These are phyloP conservation scores for Resseliella maxima DNA, from an alignment of 2,888 invertebrate species.

Conservation along the genomic window DNA sequence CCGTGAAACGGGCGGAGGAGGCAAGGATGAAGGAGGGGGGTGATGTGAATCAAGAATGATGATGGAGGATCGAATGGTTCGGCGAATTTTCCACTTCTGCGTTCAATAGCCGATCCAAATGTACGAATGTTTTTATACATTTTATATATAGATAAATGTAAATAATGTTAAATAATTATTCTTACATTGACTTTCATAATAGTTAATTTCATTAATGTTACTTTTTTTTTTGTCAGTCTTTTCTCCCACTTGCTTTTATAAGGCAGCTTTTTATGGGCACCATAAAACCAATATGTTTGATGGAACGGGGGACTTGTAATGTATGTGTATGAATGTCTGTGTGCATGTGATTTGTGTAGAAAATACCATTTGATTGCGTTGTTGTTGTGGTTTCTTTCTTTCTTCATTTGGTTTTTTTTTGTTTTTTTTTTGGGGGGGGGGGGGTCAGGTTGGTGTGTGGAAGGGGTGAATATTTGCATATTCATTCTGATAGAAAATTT, in stretches of 20 bases:
- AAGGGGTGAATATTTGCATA: too few relatives aligned
- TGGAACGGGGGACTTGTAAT: slow-evolving; percentile 16
- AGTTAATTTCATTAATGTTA: slow-evolving; percentile 39
- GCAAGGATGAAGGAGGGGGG: too few relatives aligned
- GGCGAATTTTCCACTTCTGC: not conserved
- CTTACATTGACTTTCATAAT: slow-evolving; percentile 16
- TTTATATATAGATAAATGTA: not conserved
- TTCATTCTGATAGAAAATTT: too few relatives aligned
- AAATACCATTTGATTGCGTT: slow-evolving; percentile 10
- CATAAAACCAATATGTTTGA: slow-evolving; percentile 57
- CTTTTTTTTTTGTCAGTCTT: slow-evolving; percentile 59
- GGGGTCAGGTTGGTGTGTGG: too few relatives aligned
- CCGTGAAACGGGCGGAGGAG: too few relatives aligned
- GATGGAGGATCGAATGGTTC: too few relatives aligned
- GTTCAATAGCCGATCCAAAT: not conserved
- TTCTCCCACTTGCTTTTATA: slow-evolving; percentile 59
- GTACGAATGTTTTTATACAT: slow-evolving; percentile 1
- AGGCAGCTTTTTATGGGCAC: slow-evolving; percentile 59
- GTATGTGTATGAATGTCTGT: slow-evolving; percentile 6
- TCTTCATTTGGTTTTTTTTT: not conserved
- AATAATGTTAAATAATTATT: slow-evolving; percentile 14
- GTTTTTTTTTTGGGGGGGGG: not conserved
- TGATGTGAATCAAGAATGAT: too few relatives aligned
- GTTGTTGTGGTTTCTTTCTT: not conserved
- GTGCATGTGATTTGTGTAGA: not conserved